Evolutionary conservation across 2,113 vertebrate genomes (phyloP).

Genomic region (Eptesicus fuscus): DNA sequence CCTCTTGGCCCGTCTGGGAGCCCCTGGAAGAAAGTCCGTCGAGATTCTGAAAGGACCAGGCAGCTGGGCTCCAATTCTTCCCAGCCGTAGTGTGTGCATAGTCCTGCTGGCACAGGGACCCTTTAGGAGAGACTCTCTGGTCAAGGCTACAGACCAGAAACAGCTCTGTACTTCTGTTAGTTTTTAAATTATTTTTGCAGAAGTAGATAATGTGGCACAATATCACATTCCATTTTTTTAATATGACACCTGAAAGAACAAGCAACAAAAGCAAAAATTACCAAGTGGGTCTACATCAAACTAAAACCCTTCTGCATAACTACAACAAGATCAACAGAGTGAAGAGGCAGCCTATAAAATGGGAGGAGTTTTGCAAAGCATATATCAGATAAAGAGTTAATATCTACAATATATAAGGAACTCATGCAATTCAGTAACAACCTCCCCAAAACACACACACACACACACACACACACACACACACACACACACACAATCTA

Average conservation of each 20-base stretch:
- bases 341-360: background rate
- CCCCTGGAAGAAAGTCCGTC: background rate
- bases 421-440: background rate
- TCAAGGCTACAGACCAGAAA: background rate
- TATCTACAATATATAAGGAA: background rate
- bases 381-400: background rate
- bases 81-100: background rate
- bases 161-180: background rate
- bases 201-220: slow-evolving; percentile 88
- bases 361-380: background rate
- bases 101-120: background rate
- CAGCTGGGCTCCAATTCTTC: background rate
- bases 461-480: too few species aligned
- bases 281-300: background rate
- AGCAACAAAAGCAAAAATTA: background rate
- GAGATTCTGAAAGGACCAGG: background rate
- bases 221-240: slow-evolving; percentile 83
- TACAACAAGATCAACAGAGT: background rate
- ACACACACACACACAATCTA: background rate
- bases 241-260: background rate
- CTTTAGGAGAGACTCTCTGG: background rate
- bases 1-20: too few species aligned
- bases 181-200: slow-evolving; percentile 59
- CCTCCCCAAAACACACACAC: too few species aligned
- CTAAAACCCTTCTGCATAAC: background rate